Evolutionary conservation across 2,888 invertebrate genomes (phyloP), one percentile per base, ranked within the genome.

Genomic region (Minunthozetes semirufus): DNA sequence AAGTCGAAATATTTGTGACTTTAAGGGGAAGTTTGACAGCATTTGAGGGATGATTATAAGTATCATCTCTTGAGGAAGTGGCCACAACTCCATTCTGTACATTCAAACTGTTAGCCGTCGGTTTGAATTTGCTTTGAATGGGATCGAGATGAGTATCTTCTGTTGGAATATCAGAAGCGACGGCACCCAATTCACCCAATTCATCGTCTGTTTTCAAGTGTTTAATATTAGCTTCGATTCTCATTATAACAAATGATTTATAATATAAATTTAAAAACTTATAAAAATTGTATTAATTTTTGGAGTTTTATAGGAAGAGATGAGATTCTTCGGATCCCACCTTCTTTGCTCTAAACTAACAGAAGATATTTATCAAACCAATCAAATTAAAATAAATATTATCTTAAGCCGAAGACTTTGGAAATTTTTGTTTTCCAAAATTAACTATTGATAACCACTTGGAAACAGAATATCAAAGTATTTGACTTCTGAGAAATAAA

Each of bases 1-100:
- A 76, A 22, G 75, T 77, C 9, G 72, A 74, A 56, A 63, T 78
- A 72, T 78, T 78, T 17, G 76, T 77, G 42, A 76, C 72, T 48
- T 77, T 77, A 73, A 76, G 19, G 74, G 76, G 33, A 72, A 75
- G 66, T 66, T 75, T 59, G 70, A 46, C 1, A 50, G 70, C 17
- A 38, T 27, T 15, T 13, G 15, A 46, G 61, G 63, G 68, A 5
- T 50, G 50, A 50, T 1, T 2, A 9, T 2, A 4, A 6, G n/a
- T n/a, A 33, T 33, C 33, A 33, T 4, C 48, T 27, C 53, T 53
- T 6, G 19, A 19, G 9, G 53, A 53, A 1, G 53, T 19, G 6
- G 53, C 2, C 6, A 19, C n/a, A n/a, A 2, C 53, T 4, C 11
- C 42, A n/a, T 50, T n/a, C 19, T 50, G 50, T 1, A n/a, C 9